phyloP scores from a whole-genome alignment of 1,140 invertebrate genomes.

The Seison nebaliae region DNA sequence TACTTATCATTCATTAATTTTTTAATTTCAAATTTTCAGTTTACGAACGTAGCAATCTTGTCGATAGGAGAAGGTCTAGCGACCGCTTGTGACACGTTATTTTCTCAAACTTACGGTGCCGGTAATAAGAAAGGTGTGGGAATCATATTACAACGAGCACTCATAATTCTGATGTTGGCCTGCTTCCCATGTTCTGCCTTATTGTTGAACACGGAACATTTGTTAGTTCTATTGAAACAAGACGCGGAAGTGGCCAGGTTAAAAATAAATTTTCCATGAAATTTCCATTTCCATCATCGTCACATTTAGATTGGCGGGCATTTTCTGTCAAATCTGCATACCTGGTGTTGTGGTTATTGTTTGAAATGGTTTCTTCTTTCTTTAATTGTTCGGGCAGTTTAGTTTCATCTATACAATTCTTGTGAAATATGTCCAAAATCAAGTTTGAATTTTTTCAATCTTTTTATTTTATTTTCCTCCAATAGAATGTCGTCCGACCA shows the following conservation, averaged over 20 bases:
- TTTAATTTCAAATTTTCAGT: not conserved
- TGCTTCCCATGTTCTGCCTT: not conserved
- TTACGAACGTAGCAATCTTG: conserved; percentile 3
- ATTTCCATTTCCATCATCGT: no score
- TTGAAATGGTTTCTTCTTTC: no score
- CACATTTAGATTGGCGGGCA: no score
- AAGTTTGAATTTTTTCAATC: no score
- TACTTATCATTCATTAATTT: not conserved
- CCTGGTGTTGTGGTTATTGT: no score
- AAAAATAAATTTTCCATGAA: no score
- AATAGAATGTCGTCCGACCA: no score
- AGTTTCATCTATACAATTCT: no score
- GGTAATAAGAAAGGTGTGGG: conserved; percentile 5
- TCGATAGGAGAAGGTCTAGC: conserved; percentile 3
- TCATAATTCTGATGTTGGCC: conserved; percentile 2
- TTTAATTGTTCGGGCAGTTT: no score
- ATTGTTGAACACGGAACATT: not conserved
- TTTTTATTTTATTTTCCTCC: no score
- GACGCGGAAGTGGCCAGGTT: conserved; percentile 2
- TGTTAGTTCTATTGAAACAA: conserved; percentile 2
- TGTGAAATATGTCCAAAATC: no score
- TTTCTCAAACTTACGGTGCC: conserved; percentile 7
- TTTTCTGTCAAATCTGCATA: no score
- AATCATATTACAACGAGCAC: conserved; percentile 7
- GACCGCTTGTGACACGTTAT: conserved; percentile 9